A percentile compares a stretch with the other conserved stretches of the same genome.
Evolutionary conservation across 1,140 invertebrate species (phyloP).

Genomic region (Caenorhabditis briggsae): DNA sequence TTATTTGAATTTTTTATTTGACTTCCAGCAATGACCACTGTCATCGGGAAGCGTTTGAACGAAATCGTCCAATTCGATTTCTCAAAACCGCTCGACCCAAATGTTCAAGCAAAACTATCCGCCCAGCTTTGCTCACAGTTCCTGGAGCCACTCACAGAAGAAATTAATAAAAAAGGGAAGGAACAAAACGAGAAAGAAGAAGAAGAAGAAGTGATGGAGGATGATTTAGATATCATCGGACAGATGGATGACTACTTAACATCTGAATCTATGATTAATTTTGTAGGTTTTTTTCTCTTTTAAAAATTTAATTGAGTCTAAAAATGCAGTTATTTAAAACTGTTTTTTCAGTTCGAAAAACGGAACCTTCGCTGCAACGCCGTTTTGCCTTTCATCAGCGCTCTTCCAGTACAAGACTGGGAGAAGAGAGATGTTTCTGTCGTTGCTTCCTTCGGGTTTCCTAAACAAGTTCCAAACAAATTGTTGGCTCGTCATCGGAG

Average conservation of each 20-base stretch:
- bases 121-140: neutral
- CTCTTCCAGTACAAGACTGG: neutral
- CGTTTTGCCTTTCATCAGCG: slow-evolving; percentile 3
- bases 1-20: neutral
- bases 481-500: neutral
- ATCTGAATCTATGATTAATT: neutral
- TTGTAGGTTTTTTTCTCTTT: neutral
- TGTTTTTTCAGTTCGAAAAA: slow-evolving; percentile 1
- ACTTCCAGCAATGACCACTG: neutral
- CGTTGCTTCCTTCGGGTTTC: neutral
- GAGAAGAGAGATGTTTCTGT: neutral
- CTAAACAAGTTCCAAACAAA: neutral
- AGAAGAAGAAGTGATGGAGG: neutral
- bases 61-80: neutral
- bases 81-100: neutral
- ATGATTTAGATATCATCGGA: neutral
- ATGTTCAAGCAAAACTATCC: neutral
- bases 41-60: neutral
- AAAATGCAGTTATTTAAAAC: too few relatives aligned
- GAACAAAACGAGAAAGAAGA: neutral
- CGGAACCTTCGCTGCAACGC: neutral
- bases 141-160: neutral
- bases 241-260: neutral
- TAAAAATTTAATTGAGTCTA: too few relatives aligned
- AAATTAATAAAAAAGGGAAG: slow-evolving; percentile 7